phyloP scores from a whole-genome alignment of 2,888 invertebrate genomes.

The Argyra leucocephala region DNA sequence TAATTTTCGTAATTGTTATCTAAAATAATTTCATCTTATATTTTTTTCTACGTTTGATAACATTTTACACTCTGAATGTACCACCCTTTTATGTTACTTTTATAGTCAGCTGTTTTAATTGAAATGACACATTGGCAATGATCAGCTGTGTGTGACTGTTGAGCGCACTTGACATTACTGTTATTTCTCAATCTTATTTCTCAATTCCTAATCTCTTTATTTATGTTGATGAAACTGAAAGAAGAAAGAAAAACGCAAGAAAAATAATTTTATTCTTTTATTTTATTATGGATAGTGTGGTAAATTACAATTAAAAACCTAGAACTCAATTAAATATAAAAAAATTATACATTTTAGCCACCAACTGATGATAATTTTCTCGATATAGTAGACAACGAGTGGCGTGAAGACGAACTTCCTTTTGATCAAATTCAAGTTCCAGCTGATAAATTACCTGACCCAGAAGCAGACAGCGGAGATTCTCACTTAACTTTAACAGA shows the following conservation, averaged over 20 bases:
- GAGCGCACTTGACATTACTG: too few species aligned
- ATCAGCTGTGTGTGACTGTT: too few species aligned
- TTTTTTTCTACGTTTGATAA: too few species aligned
- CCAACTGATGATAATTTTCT: slow-evolving; percentile 41
- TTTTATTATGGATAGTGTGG: not conserved
- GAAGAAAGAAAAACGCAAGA: not conserved
- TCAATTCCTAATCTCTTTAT: not conserved
- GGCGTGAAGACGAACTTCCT: slow-evolving; percentile 75
- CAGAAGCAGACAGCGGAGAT: slow-evolving; percentile 85
- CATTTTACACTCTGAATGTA: too few species aligned
- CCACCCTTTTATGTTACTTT: too few species aligned
- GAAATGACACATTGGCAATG: too few species aligned
- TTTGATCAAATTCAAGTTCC: slow-evolving; percentile 81
- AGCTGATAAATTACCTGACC: slow-evolving; percentile 78
- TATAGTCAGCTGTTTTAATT: too few species aligned
- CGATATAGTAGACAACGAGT: slow-evolving; percentile 61
- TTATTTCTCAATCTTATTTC: too few species aligned
- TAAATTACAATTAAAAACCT: not conserved
- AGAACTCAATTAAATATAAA: too few species aligned
- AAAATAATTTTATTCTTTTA: not conserved
- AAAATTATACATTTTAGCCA: slow-evolving; percentile 27
- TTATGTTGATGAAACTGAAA: not conserved
- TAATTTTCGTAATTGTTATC: too few species aligned
- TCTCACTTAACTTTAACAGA: slow-evolving; percentile 82
- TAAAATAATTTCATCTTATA: too few species aligned